A percentile compares a stretch with the other conserved stretches of the same genome.
These are phyloP conservation scores for Knipowitschia caucasica DNA, from an alignment of 2,797 vertebrate genomes.

Conservation along the genomic window DNA sequence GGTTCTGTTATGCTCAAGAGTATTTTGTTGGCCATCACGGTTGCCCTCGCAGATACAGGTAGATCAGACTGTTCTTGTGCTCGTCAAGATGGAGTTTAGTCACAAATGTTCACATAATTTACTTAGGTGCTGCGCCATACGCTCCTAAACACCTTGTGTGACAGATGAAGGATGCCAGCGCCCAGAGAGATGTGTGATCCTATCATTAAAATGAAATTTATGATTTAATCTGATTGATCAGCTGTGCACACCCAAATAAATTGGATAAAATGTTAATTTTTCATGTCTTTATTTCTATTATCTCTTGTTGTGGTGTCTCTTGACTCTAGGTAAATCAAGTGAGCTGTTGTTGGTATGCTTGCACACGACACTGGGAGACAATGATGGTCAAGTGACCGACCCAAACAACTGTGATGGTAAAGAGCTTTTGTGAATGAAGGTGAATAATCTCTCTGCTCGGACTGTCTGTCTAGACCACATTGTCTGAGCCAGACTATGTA, in stretches of 20 bases:
- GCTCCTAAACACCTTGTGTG: constrained; percentile 46
- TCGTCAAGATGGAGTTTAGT: background rate
- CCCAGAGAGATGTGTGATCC: background rate
- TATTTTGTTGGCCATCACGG: constrained; percentile 69
- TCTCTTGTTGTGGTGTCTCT: constrained; percentile 14
- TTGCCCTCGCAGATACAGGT: constrained; percentile 76
- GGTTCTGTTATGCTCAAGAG: constrained; percentile 75
- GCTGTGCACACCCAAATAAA: background rate
- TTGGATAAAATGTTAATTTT: background rate
- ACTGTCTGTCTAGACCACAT: constrained; percentile 49
- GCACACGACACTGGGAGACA: constrained; percentile 47
- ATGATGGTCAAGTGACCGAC: constrained; percentile 63
- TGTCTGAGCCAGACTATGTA: constrained; percentile 46
- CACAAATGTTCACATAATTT: constrained; percentile 7
- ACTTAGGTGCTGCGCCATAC: constrained; percentile 71
- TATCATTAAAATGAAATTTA: background rate
- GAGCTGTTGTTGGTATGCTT: constrained; percentile 42
- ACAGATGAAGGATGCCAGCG: constrained; percentile 18
- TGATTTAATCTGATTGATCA: background rate
- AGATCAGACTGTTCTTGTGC: background rate
- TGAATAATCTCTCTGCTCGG: constrained; percentile 37
- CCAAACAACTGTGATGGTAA: constrained; percentile 60
- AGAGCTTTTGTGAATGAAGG: constrained; percentile 71
- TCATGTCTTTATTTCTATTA: background rate
- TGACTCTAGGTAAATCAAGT: constrained; percentile 43